Percentiles rank a stretch among this genome's conserved stretches.
Evolutionary conservation across 2,888 invertebrate species (phyloP).

Genomic region (Podabrus alpinus): DNA sequence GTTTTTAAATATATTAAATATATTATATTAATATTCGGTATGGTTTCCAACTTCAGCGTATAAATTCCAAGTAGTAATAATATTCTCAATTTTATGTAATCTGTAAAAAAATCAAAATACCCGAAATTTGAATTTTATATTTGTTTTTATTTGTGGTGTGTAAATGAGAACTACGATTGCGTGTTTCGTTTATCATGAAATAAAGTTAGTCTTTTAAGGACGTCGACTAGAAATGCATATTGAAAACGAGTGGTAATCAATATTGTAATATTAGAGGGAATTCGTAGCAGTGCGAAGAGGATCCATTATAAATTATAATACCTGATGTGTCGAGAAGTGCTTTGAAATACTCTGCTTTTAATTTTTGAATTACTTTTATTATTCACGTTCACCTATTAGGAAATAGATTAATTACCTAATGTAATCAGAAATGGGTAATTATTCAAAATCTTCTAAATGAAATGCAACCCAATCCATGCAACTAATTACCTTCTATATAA

Average conservation of each 20-base stretch:
- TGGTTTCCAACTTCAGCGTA: too few relatives aligned
- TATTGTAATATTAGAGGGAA: neutral
- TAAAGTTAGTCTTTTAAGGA: neutral
- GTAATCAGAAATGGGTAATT: neutral
- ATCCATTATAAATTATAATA: neutral
- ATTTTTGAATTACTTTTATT: neutral
- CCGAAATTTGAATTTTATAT: neutral
- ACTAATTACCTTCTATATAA: neutral
- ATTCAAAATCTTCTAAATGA: neutral
- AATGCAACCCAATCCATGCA: neutral
- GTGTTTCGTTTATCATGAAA: neutral
- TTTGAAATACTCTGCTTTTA: neutral
- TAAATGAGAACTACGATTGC: neutral
- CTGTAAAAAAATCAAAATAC: neutral
- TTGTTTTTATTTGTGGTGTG: neutral
- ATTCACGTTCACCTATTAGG: neutral
- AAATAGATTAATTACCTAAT: neutral
- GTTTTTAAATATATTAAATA: too few relatives aligned
- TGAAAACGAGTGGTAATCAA: neutral
- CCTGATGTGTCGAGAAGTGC: neutral
- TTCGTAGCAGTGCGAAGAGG: neutral
- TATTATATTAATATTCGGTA: too few relatives aligned
- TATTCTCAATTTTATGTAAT: too few relatives aligned
- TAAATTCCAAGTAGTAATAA: too few relatives aligned
- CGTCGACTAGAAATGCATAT: neutral